These are phyloP conservation scores for Montipora efflorescens DNA, from an alignment of 64 coral and sea anemone species.

Conservation along the genomic window DNA sequence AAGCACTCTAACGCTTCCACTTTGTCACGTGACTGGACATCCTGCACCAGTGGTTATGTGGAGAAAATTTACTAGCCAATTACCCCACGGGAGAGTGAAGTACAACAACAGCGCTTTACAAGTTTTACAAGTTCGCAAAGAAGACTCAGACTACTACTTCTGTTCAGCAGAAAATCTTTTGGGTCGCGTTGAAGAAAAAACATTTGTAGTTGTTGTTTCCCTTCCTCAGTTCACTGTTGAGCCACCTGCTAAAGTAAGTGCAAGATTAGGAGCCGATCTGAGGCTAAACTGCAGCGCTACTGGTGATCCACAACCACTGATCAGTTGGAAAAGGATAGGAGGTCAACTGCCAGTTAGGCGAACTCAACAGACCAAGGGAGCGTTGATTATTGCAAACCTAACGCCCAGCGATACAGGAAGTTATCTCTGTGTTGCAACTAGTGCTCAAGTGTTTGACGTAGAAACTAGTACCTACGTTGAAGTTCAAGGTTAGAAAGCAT, in stretches of 20 bases:
- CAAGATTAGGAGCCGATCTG: not conserved
- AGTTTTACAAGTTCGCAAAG: not conserved
- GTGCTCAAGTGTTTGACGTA: not conserved
- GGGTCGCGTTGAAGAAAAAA: not conserved
- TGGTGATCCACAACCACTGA: too few relatives aligned
- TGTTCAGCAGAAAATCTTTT: slow-evolving; percentile 43
- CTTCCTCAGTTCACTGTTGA: slow-evolving; percentile 3
- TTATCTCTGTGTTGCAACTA: slow-evolving; percentile 34
- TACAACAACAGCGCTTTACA: not conserved
- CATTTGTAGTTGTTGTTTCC: slow-evolving; percentile 1
- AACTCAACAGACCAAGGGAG: not conserved
- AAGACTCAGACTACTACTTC: slow-evolving; percentile 36
- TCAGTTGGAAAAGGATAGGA: too few relatives aligned
- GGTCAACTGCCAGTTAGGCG: not conserved
- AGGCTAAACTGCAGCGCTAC: too few relatives aligned
- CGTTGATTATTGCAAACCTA: slow-evolving; percentile 7
- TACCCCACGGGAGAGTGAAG: not conserved
- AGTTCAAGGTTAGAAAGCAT: not conserved
- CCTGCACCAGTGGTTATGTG: slow-evolving; percentile 62
- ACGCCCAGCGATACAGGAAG: slow-evolving; percentile 17
- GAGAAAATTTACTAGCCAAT: slow-evolving; percentile 30
- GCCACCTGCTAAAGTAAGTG: not conserved
- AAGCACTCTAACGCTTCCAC: slow-evolving; percentile 15
- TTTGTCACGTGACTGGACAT: slow-evolving; percentile 59
- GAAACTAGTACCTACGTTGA: not conserved